Evolutionary conservation across 2,888 invertebrate species (phyloP).

Genomic region (Eilema griseolum): DNA sequence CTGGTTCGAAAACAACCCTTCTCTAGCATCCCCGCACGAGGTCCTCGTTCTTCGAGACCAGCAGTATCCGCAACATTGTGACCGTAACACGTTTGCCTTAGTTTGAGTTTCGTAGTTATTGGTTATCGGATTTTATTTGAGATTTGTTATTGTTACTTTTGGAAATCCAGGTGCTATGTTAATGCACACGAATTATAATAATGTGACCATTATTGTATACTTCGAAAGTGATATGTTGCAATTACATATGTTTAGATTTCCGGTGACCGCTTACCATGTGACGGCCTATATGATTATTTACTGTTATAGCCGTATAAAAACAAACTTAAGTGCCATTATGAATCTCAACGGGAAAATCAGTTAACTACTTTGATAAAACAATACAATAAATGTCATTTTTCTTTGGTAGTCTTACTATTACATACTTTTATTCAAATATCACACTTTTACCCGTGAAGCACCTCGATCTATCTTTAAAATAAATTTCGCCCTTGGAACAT

Average conservation of each 20-base stretch:
- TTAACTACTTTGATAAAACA: slow-evolving; percentile 6
- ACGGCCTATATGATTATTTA: background rate
- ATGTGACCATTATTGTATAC: background rate
- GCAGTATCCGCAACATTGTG: too few relatives aligned
- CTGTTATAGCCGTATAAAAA: background rate
- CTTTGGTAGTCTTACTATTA: slow-evolving; percentile 65
- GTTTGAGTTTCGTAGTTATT: too few relatives aligned
- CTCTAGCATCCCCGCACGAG: too few relatives aligned
- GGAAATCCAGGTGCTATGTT: too few relatives aligned
- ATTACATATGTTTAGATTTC: background rate
- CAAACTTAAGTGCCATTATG: background rate
- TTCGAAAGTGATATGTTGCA: background rate
- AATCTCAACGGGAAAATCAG: background rate
- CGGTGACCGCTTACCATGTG: background rate
- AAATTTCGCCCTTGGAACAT: slow-evolving; percentile 47
- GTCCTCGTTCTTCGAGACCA: too few relatives aligned
- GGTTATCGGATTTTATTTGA: too few relatives aligned
- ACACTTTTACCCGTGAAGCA: slow-evolving; percentile 72
- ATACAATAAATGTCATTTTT: slow-evolving; percentile 50
- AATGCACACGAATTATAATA: too few relatives aligned
- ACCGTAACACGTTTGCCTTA: too few relatives aligned
- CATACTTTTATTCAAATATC: slow-evolving; percentile 65
- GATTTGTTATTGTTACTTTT: too few relatives aligned
- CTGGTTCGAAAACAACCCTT: too few relatives aligned
- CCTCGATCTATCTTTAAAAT: slow-evolving; percentile 55